Conservation (phyloP, 2,113 vertebrate species). For the Archilochus colubris region DNA sequence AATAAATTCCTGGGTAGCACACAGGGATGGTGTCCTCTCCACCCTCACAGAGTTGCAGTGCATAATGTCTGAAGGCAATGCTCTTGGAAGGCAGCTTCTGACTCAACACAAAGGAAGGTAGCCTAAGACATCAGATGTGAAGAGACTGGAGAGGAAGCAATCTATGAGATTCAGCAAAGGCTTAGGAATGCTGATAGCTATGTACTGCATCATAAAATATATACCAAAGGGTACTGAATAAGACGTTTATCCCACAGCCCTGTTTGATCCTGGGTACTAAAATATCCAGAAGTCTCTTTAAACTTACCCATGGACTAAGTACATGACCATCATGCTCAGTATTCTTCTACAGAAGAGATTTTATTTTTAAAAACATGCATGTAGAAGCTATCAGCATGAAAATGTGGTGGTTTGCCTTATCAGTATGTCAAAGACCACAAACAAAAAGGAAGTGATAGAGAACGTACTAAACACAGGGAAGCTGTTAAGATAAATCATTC, state of each 20-base stretch:
- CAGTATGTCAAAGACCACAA: background rate
- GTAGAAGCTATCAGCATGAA: background rate
- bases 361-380: background rate
- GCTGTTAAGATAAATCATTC: background rate
- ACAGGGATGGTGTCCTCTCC: background rate
- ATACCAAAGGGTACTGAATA: background rate
- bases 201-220: background rate
- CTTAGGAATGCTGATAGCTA: background rate
- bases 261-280: background rate
- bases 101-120: background rate
- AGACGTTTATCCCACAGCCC: background rate
- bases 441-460: background rate
- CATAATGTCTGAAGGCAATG: fast-evolving
- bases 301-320: background rate
- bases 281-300: background rate
- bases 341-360: background rate
- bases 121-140: background rate
- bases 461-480: background rate
- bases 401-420: background rate
- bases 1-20: fast-evolving
- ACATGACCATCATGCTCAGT: fast-evolving
- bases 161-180: background rate
- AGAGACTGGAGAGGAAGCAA: background rate
- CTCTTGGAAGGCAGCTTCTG: background rate
- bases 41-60: fast-evolving